phyloP scores from a whole-genome alignment of 2,113 vertebrate species.

The Toxotes jaculatrix region DNA sequence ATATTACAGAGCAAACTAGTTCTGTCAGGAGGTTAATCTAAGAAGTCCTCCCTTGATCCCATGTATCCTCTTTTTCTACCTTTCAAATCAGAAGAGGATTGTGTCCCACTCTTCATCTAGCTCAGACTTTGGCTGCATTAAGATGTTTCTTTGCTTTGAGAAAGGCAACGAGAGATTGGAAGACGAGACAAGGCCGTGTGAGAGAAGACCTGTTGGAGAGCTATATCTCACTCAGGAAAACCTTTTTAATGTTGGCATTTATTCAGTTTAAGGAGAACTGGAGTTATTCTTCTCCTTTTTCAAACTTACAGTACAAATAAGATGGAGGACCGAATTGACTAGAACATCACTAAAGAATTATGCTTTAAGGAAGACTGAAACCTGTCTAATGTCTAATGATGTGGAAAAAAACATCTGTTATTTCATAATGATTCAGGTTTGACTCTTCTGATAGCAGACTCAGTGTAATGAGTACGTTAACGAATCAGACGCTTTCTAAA shows the following conservation, averaged over 20 bases:
- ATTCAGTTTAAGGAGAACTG: too few relatives aligned
- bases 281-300: too few relatives aligned
- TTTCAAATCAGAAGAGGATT: constrained; percentile 7
- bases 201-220: too few relatives aligned
- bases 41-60: constrained; percentile 65
- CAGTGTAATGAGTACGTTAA: neutral
- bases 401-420: neutral
- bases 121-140: constrained; percentile 34
- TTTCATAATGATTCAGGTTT: neutral
- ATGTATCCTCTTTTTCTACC: constrained; percentile 25
- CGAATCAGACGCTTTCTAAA: neutral
- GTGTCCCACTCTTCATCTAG: constrained; percentile 2
- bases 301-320: too few relatives aligned
- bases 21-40: constrained; percentile 53
- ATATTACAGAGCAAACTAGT: constrained; percentile 46
- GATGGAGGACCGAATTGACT: too few relatives aligned
- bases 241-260: too few relatives aligned
- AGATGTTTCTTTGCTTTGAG: neutral
- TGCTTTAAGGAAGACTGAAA: too few relatives aligned
- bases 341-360: neutral
- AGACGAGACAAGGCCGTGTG: neutral
- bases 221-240: neutral
- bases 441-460: neutral
- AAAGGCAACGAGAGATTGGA: neutral
- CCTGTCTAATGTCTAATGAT: neutral